phyloP scores from a whole-genome alignment of 2,113 vertebrate genomes.

The Phyllostomus hastatus region DNA sequence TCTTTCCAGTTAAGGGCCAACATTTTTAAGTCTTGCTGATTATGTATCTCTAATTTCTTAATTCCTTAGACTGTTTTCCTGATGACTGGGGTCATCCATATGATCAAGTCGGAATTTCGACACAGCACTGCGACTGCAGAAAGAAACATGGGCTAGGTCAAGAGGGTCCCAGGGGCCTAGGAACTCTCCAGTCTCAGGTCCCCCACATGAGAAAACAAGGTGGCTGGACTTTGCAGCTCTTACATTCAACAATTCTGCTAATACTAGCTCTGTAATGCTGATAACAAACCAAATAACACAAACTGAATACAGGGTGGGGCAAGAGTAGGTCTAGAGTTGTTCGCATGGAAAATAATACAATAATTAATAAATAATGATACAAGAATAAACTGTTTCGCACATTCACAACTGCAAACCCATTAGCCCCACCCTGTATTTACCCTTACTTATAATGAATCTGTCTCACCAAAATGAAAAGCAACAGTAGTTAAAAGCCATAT shows the following conservation, averaged over 20 bases:
- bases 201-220: not conserved
- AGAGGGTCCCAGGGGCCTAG: accelerated
- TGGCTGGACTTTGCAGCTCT: not conserved
- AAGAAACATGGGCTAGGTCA: not conserved
- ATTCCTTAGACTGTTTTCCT: not conserved
- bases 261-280: not conserved
- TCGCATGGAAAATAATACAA: not conserved
- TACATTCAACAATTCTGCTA: not conserved
- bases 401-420: not conserved
- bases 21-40: not conserved
- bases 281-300: not conserved
- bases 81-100: not conserved
- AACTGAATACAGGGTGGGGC: not conserved
- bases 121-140: not conserved
- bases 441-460: not conserved
- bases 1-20: not conserved
- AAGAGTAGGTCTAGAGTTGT: not conserved
- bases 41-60: not conserved
- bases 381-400: not conserved
- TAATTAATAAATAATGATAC: not conserved
- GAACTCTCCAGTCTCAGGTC: not conserved
- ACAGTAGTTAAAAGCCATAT: not conserved
- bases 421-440: not conserved
- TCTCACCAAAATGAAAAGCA: not conserved
- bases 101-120: not conserved